Conservation (phyloP, 2,113 vertebrate genomes). For the Bos indicus region DNA sequence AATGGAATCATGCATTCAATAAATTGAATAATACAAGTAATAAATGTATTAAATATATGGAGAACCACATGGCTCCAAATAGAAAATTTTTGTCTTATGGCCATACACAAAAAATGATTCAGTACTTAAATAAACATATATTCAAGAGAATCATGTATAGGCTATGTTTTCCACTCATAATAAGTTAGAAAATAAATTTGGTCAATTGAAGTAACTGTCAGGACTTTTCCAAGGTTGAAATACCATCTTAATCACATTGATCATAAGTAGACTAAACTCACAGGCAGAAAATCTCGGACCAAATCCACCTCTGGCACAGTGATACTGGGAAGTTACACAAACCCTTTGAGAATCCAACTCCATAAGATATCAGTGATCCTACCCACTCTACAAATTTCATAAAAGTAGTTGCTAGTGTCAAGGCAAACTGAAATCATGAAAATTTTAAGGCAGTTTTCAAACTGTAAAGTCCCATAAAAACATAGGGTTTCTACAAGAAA, state of each 20-base stretch:
- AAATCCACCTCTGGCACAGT: background rate
- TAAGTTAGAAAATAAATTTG: background rate
- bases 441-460: constrained; percentile 25
- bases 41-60: background rate
- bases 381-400: background rate
- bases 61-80: background rate
- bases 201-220: background rate
- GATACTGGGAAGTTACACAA: background rate
- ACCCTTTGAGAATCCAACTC: background rate
- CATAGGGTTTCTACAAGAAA: background rate
- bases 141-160: background rate
- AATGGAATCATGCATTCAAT: background rate
- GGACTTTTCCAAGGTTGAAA: background rate
- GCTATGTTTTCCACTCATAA: background rate
- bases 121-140: constrained; percentile 25
- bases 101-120: background rate
- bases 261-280: background rate
- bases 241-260: background rate
- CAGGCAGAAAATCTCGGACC: background rate
- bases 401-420: background rate
- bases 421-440: background rate
- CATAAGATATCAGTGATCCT: background rate
- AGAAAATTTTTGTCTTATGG: constrained; percentile 20
- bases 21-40: background rate
- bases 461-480: background rate